phyloP scores from a whole-genome alignment of 2,113 vertebrate species.

The Nannospalax galili region DNA sequence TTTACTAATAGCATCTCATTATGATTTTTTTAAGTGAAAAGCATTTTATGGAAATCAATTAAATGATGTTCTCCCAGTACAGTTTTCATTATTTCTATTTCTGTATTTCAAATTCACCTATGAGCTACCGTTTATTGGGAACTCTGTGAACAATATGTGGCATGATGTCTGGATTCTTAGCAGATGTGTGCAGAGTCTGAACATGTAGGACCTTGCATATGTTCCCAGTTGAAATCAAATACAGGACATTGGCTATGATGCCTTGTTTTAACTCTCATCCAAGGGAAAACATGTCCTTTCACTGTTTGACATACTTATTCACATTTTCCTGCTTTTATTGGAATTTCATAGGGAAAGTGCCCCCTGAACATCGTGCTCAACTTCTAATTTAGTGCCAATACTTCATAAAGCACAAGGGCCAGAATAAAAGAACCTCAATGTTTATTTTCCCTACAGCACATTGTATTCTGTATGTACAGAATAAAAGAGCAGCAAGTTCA shows the following conservation, averaged over 20 bases:
- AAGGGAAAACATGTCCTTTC: no score
- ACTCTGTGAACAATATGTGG: background rate
- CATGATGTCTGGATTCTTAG: background rate
- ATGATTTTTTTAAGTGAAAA: background rate
- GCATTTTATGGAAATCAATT: background rate
- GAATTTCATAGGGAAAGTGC: background rate
- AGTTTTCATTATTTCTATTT: background rate
- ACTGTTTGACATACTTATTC: background rate
- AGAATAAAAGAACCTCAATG: background rate
- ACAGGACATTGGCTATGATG: background rate
- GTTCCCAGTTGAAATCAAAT: background rate
- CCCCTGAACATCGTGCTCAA: accelerated
- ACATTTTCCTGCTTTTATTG: background rate
- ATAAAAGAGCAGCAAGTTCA: background rate
- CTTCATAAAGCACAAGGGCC: background rate
- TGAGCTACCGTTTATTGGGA: background rate
- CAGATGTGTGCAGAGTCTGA: background rate
- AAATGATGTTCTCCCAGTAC: background rate
- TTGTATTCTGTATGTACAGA: background rate
- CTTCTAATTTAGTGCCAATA: background rate
- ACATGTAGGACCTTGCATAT: accelerated
- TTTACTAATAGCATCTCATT: background rate
- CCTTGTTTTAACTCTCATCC: background rate
- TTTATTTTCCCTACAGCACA: background rate
- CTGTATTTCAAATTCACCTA: background rate